phyloP scores from a whole-genome alignment of 2,888 invertebrate genomes.

The Acanthacorydalis orientalis region DNA sequence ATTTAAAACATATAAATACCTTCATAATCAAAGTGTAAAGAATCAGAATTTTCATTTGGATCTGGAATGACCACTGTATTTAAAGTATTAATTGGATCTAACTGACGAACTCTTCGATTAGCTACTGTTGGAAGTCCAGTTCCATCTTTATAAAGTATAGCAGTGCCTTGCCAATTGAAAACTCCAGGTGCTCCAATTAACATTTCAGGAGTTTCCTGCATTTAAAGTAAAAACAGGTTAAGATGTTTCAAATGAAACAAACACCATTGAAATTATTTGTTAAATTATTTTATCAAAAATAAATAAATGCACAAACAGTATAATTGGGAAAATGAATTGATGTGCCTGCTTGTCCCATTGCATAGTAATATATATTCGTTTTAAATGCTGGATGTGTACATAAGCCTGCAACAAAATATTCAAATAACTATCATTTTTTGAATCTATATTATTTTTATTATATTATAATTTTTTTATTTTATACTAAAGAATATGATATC shows the following conservation, averaged over 20 bases:
- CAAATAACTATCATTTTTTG: too few relatives aligned
- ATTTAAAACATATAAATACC: constrained; percentile 19
- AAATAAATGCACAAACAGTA: constrained; percentile 2
- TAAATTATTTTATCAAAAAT: not conserved
- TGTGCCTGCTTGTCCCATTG: constrained; percentile 34
- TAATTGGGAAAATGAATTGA: constrained; percentile 29
- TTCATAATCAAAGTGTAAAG: constrained; percentile 31
- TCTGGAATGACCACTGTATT: constrained; percentile 23
- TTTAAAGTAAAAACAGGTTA: not conserved
- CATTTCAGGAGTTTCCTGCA: constrained; percentile 17
- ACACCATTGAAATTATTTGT: not conserved
- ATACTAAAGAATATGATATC: not conserved
- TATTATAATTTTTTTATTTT: not conserved
- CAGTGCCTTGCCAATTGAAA: constrained; percentile 37
- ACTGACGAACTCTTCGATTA: not conserved
- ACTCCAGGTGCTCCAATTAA: constrained; percentile 43
- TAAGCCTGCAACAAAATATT: not conserved
- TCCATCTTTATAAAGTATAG: constrained; percentile 14
- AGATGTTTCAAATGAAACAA: not conserved
- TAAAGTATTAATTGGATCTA: constrained; percentile 15
- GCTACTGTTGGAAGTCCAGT: constrained; percentile 7
- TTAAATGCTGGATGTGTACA: not conserved
- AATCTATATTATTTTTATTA: too few relatives aligned
- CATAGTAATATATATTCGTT: constrained; percentile 25
- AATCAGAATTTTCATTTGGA: constrained; percentile 25